Conservation (phyloP, 2,113 vertebrate genomes). For the Rutilus rutilus region DNA sequence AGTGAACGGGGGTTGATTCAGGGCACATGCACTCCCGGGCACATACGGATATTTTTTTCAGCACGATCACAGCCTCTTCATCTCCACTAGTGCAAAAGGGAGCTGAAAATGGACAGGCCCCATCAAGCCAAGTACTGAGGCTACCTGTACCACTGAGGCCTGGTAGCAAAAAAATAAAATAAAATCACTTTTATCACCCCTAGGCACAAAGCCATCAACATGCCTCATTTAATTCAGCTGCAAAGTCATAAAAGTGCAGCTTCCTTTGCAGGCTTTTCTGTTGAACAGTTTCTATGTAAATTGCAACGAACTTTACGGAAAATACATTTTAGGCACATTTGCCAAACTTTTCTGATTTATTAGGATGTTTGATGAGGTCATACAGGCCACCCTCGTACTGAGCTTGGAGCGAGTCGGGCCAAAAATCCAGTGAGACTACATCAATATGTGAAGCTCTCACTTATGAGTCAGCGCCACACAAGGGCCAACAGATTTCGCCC, state of each 20-base stretch:
- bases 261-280: slow-evolving; percentile 60
- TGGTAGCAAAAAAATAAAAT: slow-evolving; percentile 31
- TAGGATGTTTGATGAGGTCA: not conserved
- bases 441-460: slow-evolving; percentile 66
- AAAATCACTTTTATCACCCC: slow-evolving; percentile 30
- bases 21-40: slow-evolving; percentile 10
- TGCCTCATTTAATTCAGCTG: slow-evolving; percentile 40
- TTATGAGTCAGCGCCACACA: slow-evolving; percentile 72
- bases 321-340: not conserved
- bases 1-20: slow-evolving; percentile 36
- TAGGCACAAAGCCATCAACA: slow-evolving; percentile 49
- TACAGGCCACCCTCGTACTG: slow-evolving; percentile 28
- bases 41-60: slow-evolving; percentile 5
- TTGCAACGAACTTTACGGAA: slow-evolving; percentile 54
- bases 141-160: slow-evolving; percentile 33
- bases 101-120: slow-evolving; percentile 17
- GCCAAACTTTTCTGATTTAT: slow-evolving; percentile 19
- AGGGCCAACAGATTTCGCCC: slow-evolving; percentile 41
- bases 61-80: slow-evolving; percentile 25
- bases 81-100: slow-evolving; percentile 28
- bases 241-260: slow-evolving; percentile 43
- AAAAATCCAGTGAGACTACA: slow-evolving; percentile 70
- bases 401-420: slow-evolving; percentile 55
- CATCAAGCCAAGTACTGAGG: slow-evolving; percentile 26
- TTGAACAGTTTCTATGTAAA: slow-evolving; percentile 39